Evolutionary conservation across 1,140 invertebrate species (phyloP).

Genomic region (Panagrolaimus sp.): DNA sequence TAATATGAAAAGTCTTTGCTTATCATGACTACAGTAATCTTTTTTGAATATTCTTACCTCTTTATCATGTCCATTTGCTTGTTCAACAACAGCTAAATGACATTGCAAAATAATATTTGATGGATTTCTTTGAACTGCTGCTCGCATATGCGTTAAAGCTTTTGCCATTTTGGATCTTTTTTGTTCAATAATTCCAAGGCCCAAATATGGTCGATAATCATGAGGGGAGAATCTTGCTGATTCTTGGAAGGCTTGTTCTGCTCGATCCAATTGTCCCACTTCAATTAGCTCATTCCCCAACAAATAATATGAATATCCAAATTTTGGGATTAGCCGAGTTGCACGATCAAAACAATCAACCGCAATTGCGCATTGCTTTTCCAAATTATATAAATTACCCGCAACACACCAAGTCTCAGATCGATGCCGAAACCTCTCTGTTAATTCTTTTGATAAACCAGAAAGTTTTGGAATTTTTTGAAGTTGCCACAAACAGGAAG

Average conservation of each 20-base stretch:
- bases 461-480: not conserved
- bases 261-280: not conserved
- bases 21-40: too few species aligned
- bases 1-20: too few species aligned
- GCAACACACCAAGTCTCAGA: constrained; percentile 1
- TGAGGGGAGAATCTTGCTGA: not conserved
- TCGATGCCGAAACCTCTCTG: constrained; percentile 2
- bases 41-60: too few species aligned
- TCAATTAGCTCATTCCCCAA: not conserved
- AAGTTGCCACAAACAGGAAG: not conserved
- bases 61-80: too few species aligned
- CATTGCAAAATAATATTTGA: constrained; percentile 8
- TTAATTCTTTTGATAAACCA: not conserved
- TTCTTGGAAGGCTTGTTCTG: not conserved
- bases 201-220: not conserved
- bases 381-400: constrained; percentile 10
- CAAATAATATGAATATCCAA: constrained; percentile 6
- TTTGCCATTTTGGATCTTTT: not conserved
- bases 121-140: not conserved
- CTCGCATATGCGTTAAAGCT: not conserved
- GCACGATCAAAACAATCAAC: constrained; percentile 12
- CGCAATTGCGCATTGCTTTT: not conserved
- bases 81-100: not conserved
- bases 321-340: not conserved
- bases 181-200: constrained; percentile 6